Base-by-base conservation (phyloP, 2,888 invertebrate genomes). In the Noctua janthe region DNA sequence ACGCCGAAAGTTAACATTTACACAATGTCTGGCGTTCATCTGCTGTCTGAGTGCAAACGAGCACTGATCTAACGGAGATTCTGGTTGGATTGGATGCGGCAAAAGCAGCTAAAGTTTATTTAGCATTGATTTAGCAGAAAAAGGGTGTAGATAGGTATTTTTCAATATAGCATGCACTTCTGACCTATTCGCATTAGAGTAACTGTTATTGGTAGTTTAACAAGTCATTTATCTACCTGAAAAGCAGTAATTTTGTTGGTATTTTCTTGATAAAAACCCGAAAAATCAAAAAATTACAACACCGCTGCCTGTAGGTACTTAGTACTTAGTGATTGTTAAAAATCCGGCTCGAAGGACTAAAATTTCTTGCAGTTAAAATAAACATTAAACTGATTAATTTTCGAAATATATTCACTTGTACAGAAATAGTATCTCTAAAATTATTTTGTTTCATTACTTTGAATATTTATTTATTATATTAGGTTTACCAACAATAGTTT, bases 321-420 rank as follows among this genome's bases (percentile, higher is more conserved):
- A 17, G 29, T 29, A 29, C 29, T 29, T 29, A 29, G 29, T 29
- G 29, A 29, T 6, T 62, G 15, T 62, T 1, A 8, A 11, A 47
- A 47, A 62, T 64, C 62, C 62, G 29, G 35, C 62, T 64, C 62
- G 62, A 64, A 64, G 62, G 62, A 64, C 29, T 7, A 64, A 64
- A 2, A 64, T 35, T 62, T 8, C 8, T 35, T 35, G n/a, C 11
- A 59, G n/a, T 11, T 2, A 23, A 23, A 23, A 13, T 29, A 29
- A 62, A 15, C 7, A 15, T 62, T 29, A 62, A 29, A 29, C 15
- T 29, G 15, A 15, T 13, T 11, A 29, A 15, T 62, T 0, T 29
- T 29, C 6, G 0, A 15, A 29, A 29, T 29, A 59, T 29, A 0
- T 13, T 29, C 15, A 62, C 6, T 29, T 62, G 1, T 29, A 29